These are phyloP conservation scores for Phalacrocorax carbo DNA, from an alignment of 2,113 vertebrate species.

Conservation along the genomic window DNA sequence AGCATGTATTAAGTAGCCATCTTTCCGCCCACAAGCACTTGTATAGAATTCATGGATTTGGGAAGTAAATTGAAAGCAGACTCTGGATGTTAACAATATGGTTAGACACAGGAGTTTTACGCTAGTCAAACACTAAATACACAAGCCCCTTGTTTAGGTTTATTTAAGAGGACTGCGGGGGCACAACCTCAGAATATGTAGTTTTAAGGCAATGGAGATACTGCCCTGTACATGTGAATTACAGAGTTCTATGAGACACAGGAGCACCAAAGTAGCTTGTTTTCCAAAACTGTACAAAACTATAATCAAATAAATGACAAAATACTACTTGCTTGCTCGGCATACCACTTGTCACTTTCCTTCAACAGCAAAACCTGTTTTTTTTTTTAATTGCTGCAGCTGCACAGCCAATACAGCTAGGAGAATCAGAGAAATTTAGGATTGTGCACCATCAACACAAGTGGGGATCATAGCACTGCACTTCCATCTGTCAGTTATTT, in stretches of 20 bases:
- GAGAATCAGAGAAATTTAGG: background rate
- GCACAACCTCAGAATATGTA: background rate
- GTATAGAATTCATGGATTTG: background rate
- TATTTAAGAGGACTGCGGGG: background rate
- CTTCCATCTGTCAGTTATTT: background rate
- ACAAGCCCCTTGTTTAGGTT: background rate
- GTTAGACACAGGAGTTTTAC: background rate
- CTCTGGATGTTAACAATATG: slow-evolving; percentile 3
- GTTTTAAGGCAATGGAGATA: background rate
- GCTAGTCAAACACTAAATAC: background rate
- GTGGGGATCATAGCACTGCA: background rate
- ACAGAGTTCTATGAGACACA: background rate
- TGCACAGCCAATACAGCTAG: background rate
- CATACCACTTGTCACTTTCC: background rate
- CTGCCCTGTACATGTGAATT: background rate
- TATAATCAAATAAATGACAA: background rate
- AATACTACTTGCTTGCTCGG: background rate
- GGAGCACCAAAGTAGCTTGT: background rate
- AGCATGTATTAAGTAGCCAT: slow-evolving; percentile 13
- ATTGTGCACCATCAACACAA: background rate
- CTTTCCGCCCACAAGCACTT: slow-evolving; percentile 29
- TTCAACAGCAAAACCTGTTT: background rate
- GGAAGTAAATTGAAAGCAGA: slow-evolving; percentile 53
- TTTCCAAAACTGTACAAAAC: background rate
- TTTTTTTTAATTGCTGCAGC: background rate